A percentile compares a stretch with the other conserved stretches of the same genome.
Evolutionary conservation across 2,113 vertebrate genomes (phyloP).

Genomic region (Tringa solitaria): DNA sequence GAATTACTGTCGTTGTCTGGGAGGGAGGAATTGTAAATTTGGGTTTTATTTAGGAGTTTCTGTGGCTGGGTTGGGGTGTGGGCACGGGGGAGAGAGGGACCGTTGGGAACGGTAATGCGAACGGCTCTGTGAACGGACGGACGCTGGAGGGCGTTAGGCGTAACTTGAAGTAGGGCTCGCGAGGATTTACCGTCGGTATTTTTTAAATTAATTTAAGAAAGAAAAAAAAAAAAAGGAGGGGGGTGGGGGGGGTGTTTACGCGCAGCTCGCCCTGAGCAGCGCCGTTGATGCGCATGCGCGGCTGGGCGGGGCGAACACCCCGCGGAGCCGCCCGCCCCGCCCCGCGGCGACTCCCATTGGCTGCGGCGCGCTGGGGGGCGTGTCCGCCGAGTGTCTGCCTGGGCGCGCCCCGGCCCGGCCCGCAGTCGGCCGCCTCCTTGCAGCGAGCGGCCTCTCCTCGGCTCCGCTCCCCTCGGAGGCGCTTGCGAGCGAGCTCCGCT

Average conservation of each 20-base stretch:
- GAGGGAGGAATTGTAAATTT: background rate
- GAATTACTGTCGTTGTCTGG: background rate
- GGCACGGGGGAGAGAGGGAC: rapidly evolving
- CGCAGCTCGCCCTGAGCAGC: background rate
- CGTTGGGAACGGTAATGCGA: background rate
- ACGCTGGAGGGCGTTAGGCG: background rate
- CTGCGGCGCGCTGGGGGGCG: background rate
- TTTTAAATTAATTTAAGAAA: background rate
- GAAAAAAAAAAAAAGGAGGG: too few relatives aligned
- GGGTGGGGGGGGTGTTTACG: too few relatives aligned
- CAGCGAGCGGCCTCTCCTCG: background rate
- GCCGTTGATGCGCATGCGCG: background rate
- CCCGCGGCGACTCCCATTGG: background rate
- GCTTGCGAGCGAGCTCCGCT: background rate
- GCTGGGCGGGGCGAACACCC: too few relatives aligned
- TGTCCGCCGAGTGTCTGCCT: background rate
- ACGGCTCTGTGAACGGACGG: background rate
- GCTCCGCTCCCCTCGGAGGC: background rate
- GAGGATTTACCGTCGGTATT: background rate
- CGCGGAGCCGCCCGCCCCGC: background rate
- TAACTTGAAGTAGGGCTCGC: too few relatives aligned
- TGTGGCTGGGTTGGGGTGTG: background rate
- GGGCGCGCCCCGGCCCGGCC: rapidly evolving
- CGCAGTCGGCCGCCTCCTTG: background rate
- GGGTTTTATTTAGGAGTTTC: background rate